These are phyloP conservation scores for Chloroceryle aenea DNA, from an alignment of 2,113 vertebrate genomes.

Conservation along the genomic window DNA sequence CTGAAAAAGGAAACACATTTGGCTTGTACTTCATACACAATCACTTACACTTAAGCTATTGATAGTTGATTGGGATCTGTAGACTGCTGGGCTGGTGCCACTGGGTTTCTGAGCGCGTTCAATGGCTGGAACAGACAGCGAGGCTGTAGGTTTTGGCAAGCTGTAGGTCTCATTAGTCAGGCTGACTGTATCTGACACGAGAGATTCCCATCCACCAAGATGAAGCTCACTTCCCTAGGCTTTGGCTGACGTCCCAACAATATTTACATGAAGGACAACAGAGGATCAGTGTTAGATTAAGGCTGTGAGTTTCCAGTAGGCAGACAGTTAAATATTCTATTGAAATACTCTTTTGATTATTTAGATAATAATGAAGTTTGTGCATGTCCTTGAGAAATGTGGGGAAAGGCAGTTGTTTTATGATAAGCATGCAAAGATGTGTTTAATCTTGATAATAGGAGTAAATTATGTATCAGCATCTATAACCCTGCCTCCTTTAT, in stretches of 20 bases:
- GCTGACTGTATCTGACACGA: conserved; percentile 78
- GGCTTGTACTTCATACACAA: conserved; percentile 69
- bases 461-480: conserved; percentile 66
- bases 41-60: conserved; percentile 80
- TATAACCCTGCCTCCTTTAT: conserved; percentile 12
- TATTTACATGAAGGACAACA: conserved; percentile 74
- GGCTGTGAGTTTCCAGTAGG: conserved; percentile 62
- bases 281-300: conserved; percentile 68
- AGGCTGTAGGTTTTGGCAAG: conserved; percentile 77
- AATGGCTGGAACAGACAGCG: conserved; percentile 74
- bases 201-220: conserved; percentile 78
- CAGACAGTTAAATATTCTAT: conserved; percentile 64
- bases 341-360: conserved; percentile 65
- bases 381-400: conserved; percentile 63
- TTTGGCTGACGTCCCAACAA: conserved; percentile 75
- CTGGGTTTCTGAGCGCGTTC: conserved; percentile 71
- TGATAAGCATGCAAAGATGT: conserved; percentile 60
- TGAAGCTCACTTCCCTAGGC: conserved; percentile 75
- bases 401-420: conserved; percentile 51
- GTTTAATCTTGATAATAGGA: conserved; percentile 69
- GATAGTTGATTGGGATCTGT: conserved; percentile 75
- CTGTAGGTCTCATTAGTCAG: conserved; percentile 77
- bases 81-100: conserved; percentile 73
- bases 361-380: conserved; percentile 58
- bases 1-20: conserved; percentile 72